Conservation (phyloP, 2,113 vertebrate species). For the Tenrec ecaudatus region DNA sequence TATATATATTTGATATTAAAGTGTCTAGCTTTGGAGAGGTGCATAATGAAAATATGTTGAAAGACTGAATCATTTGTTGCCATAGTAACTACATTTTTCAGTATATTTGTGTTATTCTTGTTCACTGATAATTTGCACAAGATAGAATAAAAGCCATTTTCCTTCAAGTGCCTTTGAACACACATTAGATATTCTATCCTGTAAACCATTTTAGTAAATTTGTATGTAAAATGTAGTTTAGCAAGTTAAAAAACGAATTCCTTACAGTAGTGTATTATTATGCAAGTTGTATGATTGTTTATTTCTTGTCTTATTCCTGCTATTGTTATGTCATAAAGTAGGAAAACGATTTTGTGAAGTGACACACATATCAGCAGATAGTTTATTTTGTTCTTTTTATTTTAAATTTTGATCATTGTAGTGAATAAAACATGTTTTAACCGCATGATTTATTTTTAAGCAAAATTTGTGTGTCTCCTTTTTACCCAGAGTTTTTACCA, state of each 20-base stretch:
- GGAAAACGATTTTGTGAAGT: constrained; percentile 4
- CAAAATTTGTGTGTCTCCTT: constrained; percentile 44
- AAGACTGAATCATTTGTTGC: background rate
- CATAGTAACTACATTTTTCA: background rate
- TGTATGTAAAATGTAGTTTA: background rate
- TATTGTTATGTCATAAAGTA: background rate
- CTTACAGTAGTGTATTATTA: background rate
- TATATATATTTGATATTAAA: background rate
- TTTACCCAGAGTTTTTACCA: background rate
- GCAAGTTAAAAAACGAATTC: background rate
- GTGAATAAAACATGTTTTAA: constrained; percentile 56
- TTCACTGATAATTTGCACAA: background rate
- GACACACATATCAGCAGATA: background rate
- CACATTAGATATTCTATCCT: background rate
- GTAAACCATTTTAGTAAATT: background rate
- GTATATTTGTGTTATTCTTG: background rate
- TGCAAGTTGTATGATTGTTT: background rate
- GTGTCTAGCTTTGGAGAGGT: background rate
- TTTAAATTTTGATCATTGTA: background rate
- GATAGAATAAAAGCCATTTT: background rate
- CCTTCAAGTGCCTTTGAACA: background rate
- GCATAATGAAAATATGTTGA: background rate
- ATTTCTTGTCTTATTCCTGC: background rate
- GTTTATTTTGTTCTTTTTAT: background rate
- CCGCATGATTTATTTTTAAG: constrained; percentile 1